A percentile compares a stretch with the other conserved stretches of the same genome.
Evolutionary conservation across 2,888 invertebrate genomes (phyloP).

Genomic region (Agrochola circellaris): DNA sequence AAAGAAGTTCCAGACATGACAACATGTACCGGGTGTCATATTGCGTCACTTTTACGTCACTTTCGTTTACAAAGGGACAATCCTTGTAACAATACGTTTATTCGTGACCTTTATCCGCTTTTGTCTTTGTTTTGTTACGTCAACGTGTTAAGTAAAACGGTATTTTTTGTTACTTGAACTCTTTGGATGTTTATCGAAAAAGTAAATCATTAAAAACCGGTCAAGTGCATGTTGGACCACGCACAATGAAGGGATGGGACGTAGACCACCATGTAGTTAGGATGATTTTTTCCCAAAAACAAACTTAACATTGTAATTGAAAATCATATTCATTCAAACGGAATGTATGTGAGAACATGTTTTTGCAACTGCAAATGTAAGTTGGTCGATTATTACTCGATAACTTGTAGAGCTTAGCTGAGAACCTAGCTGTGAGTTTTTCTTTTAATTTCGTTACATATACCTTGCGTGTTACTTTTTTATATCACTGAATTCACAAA

Average conservation of each 20-base stretch:
- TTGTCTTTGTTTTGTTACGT: constrained; percentile 37
- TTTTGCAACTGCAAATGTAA: too few relatives aligned
- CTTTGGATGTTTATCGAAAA: neutral
- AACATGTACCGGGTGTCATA: constrained; percentile 60
- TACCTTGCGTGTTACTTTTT: neutral
- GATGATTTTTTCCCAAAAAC: too few relatives aligned
- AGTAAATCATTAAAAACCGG: neutral
- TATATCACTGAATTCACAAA: neutral
- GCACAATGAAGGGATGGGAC: too few relatives aligned
- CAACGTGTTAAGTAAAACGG: constrained; percentile 28
- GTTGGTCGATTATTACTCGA: too few relatives aligned
- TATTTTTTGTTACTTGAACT: neutral
- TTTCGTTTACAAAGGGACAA: constrained; percentile 62
- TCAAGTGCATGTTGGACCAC: too few relatives aligned
- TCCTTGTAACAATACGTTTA: constrained; percentile 54
- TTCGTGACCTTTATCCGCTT: constrained; percentile 54
- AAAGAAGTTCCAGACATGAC: constrained; percentile 59
- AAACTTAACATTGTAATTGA: too few relatives aligned
- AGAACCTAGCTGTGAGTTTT: too few relatives aligned
- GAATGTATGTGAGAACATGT: too few relatives aligned
- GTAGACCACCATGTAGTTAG: too few relatives aligned
- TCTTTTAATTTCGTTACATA: too few relatives aligned
- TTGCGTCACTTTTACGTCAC: constrained; percentile 61
- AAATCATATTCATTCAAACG: too few relatives aligned
- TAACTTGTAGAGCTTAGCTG: too few relatives aligned